These are phyloP conservation scores for Didymodactylos carnosus DNA, from an alignment of 2,888 invertebrate species.

Conservation along the genomic window DNA sequence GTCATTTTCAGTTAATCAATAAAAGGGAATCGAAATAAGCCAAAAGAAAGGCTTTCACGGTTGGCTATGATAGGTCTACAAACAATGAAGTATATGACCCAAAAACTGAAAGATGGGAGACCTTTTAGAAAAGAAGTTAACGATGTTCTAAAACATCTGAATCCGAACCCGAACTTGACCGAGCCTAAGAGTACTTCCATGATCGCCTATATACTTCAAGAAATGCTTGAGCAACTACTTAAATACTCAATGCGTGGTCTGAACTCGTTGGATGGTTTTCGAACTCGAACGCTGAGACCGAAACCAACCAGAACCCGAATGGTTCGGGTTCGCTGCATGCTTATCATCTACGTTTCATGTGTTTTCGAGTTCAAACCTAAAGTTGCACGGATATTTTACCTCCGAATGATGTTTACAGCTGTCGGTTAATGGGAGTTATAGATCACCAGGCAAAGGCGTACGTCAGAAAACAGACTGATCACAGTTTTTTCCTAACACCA, in stretches of 20 bases:
- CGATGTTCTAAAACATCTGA: neutral
- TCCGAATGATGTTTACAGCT: too few relatives aligned
- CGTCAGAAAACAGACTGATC: too few relatives aligned
- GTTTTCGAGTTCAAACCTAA: too few relatives aligned
- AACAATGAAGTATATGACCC: neutral
- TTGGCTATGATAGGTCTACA: neutral
- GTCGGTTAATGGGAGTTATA: too few relatives aligned
- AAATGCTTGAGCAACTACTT: neutral
- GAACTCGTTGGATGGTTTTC: neutral
- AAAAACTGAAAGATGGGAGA: neutral
- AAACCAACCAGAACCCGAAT: too few relatives aligned
- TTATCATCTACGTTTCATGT: too few relatives aligned
- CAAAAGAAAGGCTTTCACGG: neutral
- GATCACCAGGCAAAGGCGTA: too few relatives aligned
- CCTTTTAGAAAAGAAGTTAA: neutral
- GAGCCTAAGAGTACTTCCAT: neutral
- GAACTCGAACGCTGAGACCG: neutral
- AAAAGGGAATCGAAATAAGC: neutral
- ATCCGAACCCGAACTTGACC: too few relatives aligned
- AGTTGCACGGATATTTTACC: too few relatives aligned
- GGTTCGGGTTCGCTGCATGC: neutral
- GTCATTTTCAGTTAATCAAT: neutral
- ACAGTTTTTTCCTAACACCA: too few relatives aligned
- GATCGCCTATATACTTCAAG: neutral
- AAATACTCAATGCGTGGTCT: too few relatives aligned